A percentile compares a stretch with the other conserved stretches of the same genome.
phyloP scores from a whole-genome alignment of 2,797 vertebrate genomes.

The Triplophysa bombifrons region DNA sequence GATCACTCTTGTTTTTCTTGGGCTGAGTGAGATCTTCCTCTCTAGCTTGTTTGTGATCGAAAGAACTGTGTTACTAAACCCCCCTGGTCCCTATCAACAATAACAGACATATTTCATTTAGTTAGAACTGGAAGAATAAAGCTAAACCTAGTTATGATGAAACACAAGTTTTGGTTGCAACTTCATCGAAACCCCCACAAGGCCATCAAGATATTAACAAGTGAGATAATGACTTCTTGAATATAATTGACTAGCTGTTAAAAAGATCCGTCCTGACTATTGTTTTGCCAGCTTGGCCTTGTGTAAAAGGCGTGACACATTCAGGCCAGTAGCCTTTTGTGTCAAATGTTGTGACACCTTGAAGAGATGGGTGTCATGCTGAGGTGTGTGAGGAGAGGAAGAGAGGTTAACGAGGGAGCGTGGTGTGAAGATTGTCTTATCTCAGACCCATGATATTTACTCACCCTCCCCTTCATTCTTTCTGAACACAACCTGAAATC shows the following conservation, averaged over 20 bases:
- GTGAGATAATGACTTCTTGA: neutral
- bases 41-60: no score
- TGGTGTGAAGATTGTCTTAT: conserved; percentile 35
- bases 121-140: neutral
- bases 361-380: neutral
- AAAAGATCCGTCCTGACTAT: conserved; percentile 14
- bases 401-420: conserved; percentile 12
- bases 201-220: neutral
- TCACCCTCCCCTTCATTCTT: conserved; percentile 22
- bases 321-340: conserved; percentile 22
- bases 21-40: no score
- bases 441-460: conserved; percentile 40
- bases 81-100: no score
- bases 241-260: neutral
- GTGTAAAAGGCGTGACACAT: conserved; percentile 2
- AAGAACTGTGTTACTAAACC: no score
- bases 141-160: neutral
- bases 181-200: no score
- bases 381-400: conserved; percentile 30
- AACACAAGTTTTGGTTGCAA: neutral
- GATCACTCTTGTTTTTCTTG: no score
- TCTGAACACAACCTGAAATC: conserved; percentile 4
- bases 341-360: conserved; percentile 14
- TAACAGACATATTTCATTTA: no score
- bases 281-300: neutral